Base-by-base conservation (phyloP, 2,113 vertebrate genomes). In the Nannobrachium achirus region DNA sequence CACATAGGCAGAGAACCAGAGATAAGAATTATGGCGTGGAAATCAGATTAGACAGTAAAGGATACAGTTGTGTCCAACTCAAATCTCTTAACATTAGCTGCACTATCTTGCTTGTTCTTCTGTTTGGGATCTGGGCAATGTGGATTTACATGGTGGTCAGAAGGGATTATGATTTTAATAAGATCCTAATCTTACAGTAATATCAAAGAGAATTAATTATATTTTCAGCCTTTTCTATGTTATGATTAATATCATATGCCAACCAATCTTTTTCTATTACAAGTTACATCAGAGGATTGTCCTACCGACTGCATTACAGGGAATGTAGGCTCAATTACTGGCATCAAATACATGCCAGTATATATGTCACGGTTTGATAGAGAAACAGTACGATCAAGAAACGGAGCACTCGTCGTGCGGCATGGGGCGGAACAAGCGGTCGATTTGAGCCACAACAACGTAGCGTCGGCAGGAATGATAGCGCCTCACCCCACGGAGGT, bases 191-290 rank as follows among this genome's bases (percentile, higher is more conserved):
- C 86, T 90, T 73, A 42, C 52, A 51, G 69, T 48, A 82, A 82
- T 76, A 87, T 89, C 81, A 80, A 74, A 81, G 74, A 64, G 67
- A 87, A 79, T 81, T 86, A 88, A 89, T 90, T 86, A 78, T 84
- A 91, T 86, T 85, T 84, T 87, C 73, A 66, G 57, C 65, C 67
- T 82, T 79, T 85, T 82, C 69, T 73, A 70, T 73, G 66, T 61
- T 39, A 8, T 73, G 78, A 85, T 89, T 89, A 88, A 83, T 87
- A 57, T 78, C 56, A 75, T 76, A 75, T 75, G 45, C 42, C 69
- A 73, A 75, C 16, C 75, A 13, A 40, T 75, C 64, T 82, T 69
- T 50, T 69, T 50, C 25, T 60, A 20, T 76, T 50, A 60, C 66
- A 65, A 69, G 65, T 69, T 63, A 46, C 59, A 59, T 72, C 64